A percentile compares a stretch with the other conserved stretches of the same genome.
Conservation (phyloP, 1,140 invertebrate genomes). For the Drosophila erecta region DNA sequence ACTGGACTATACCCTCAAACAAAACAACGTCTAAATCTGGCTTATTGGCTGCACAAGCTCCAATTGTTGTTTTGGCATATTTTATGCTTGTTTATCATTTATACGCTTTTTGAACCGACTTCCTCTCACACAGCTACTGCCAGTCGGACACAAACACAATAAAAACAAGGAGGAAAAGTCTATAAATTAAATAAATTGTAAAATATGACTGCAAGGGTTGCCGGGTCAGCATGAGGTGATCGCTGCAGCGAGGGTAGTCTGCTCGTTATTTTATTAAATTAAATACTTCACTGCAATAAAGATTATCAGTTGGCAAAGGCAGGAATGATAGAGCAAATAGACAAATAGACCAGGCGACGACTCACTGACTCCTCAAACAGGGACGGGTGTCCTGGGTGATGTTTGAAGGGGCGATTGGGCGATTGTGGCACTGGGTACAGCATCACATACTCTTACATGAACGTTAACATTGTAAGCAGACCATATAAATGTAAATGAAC, state of each 20-base stretch:
- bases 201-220: conserved; percentile 58
- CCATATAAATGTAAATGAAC: conserved; percentile 84
- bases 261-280: conserved; percentile 75
- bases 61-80: conserved; percentile 73
- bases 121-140: conserved; percentile 17
- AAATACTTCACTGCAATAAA: conserved; percentile 81
- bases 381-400: conserved; percentile 18
- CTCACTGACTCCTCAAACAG: conserved; percentile 70
- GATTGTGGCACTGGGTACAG: conserved; percentile 9
- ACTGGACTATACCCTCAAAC: conserved; percentile 2
- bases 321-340: conserved; percentile 73
- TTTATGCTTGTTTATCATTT: conserved; percentile 81
- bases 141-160: conserved; percentile 22
- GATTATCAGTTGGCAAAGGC: conserved; percentile 77
- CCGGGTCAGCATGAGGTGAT: background rate
- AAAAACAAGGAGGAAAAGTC: conserved; percentile 36
- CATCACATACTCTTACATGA: conserved; percentile 63
- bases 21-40: conserved; percentile 33
- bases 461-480: conserved; percentile 82
- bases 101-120: conserved; percentile 64
- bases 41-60: conserved; percentile 48
- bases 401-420: conserved; percentile 13
- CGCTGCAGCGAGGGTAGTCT: background rate
- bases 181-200: conserved; percentile 83
- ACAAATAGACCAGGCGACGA: conserved; percentile 62